Conservation (phyloP, 2,113 vertebrate genomes). For the Cyprinodon brontotheroides region DNA sequence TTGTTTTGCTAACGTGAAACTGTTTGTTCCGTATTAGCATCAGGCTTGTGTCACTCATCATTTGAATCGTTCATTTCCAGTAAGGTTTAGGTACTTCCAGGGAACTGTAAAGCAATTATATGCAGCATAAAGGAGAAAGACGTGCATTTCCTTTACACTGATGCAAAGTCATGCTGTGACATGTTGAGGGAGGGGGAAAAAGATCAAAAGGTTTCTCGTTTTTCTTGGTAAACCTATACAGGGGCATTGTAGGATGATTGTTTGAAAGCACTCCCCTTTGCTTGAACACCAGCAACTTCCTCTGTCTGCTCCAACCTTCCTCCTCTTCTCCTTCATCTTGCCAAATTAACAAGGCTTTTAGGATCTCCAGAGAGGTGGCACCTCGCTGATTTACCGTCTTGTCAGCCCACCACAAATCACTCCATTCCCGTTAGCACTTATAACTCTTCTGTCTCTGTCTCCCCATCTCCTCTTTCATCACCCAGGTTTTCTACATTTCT, state of each 20-base stretch:
- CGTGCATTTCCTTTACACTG: conserved; percentile 46
- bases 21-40: not conserved
- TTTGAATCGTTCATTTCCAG: not conserved
- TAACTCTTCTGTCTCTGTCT: conserved; percentile 36
- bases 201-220: conserved; percentile 31
- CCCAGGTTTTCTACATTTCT: conserved; percentile 35
- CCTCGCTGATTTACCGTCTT: conserved; percentile 67
- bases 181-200: not conserved
- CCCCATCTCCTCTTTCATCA: conserved; percentile 35
- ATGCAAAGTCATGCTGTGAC: conserved; percentile 30
- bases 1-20: conserved; percentile 10
- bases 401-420: conserved; percentile 64
- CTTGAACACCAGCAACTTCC: conserved; percentile 20
- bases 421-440: conserved; percentile 62
- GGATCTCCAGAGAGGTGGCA: conserved; percentile 59
- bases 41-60: not conserved
- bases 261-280: conserved; percentile 20
- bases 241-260: conserved; percentile 42
- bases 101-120: conserved; percentile 2
- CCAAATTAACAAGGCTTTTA: conserved; percentile 76
- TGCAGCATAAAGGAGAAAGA: not conserved
- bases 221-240: conserved; percentile 7
- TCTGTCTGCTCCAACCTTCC: conserved; percentile 17
- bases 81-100: not conserved
- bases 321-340: conserved; percentile 48